Evolutionary conservation across 2,888 invertebrate genomes (phyloP).

Genomic region (Acanthosoma haemorrhoidale): DNA sequence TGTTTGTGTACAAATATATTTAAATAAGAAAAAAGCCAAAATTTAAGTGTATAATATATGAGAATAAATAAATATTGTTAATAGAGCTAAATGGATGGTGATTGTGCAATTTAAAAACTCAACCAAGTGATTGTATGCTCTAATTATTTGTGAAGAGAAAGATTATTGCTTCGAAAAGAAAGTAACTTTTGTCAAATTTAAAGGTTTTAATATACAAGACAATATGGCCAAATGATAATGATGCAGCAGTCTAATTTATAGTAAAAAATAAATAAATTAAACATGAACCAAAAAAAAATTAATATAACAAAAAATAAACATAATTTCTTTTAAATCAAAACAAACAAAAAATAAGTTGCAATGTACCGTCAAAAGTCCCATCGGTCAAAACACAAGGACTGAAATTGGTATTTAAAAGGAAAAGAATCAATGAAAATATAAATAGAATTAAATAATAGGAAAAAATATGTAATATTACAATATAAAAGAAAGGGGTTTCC

Average conservation of each 20-base stretch:
- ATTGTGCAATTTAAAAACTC: slow-evolving; percentile 26
- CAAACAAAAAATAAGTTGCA: slow-evolving; percentile 20
- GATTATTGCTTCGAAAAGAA: slow-evolving; percentile 26
- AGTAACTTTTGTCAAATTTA: slow-evolving; percentile 7
- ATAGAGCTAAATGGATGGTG: slow-evolving; percentile 20
- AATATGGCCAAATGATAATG: slow-evolving; percentile 25
- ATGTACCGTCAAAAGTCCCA: slow-evolving; percentile 32
- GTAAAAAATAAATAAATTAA: background rate
- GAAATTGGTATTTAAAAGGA: slow-evolving; percentile 29
- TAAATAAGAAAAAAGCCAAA: background rate
- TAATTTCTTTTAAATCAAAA: slow-evolving; percentile 4
- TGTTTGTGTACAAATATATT: slow-evolving; percentile 13
- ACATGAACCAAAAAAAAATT: background rate
- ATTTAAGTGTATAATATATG: slow-evolving; percentile 14
- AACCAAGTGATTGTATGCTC: slow-evolving; percentile 29
- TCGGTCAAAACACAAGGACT: slow-evolving; percentile 37
- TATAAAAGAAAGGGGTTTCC: slow-evolving; percentile 41
- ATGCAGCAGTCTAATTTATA: slow-evolving; percentile 28
- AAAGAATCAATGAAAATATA: slow-evolving; percentile 33
- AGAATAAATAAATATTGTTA: slow-evolving; percentile 11
- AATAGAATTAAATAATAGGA: slow-evolving; percentile 38
- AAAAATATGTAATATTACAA: slow-evolving; percentile 46
- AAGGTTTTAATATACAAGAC: slow-evolving; percentile 26
- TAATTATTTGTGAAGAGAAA: slow-evolving; percentile 15
- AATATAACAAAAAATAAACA: background rate